Percentiles rank a stretch among this genome's conserved stretches.
These are phyloP conservation scores for Aquatica leii DNA, from an alignment of 2,888 invertebrate species.

Conservation along the genomic window DNA sequence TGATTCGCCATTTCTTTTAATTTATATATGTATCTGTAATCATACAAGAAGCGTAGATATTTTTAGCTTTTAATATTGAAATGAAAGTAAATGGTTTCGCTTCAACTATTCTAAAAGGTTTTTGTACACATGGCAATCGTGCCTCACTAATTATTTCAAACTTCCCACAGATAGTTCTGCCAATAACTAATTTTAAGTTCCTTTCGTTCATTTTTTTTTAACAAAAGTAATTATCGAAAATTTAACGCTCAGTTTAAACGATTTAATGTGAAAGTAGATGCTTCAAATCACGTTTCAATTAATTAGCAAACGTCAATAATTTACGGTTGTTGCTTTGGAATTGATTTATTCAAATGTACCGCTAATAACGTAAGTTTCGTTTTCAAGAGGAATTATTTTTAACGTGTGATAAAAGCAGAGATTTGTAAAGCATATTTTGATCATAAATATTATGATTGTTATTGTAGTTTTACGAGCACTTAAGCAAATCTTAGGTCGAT, in stretches of 20 bases:
- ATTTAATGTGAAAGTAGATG: constrained; percentile 35
- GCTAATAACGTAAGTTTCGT: too few species aligned
- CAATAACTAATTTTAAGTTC: constrained; percentile 30
- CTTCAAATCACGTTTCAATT: too few species aligned
- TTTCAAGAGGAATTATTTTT: too few species aligned
- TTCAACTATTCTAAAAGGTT: constrained; percentile 15
- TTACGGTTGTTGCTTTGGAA: too few species aligned
- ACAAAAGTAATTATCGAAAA: constrained; percentile 25
- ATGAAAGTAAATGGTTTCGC: constrained; percentile 27
- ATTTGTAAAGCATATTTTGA: too few species aligned
- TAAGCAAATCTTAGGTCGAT: too few species aligned
- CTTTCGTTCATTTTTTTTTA: constrained; percentile 13
- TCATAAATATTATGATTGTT: too few species aligned
- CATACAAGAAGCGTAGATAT: constrained; percentile 20
- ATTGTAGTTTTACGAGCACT: too few species aligned
- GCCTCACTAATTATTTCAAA: constrained; percentile 31
- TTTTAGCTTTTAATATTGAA: constrained; percentile 21
- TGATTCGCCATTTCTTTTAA: constrained; percentile 6
- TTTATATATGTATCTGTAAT: constrained; percentile 15
- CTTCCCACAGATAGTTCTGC: constrained; percentile 30
- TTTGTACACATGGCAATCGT: constrained; percentile 23
- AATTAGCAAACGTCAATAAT: too few species aligned
- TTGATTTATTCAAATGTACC: too few species aligned
- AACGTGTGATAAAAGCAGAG: too few species aligned
- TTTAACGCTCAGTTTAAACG: constrained; percentile 21